Evolutionary conservation across 1,140 invertebrate genomes (phyloP).

Genomic region (Camponotus vicinus): DNA sequence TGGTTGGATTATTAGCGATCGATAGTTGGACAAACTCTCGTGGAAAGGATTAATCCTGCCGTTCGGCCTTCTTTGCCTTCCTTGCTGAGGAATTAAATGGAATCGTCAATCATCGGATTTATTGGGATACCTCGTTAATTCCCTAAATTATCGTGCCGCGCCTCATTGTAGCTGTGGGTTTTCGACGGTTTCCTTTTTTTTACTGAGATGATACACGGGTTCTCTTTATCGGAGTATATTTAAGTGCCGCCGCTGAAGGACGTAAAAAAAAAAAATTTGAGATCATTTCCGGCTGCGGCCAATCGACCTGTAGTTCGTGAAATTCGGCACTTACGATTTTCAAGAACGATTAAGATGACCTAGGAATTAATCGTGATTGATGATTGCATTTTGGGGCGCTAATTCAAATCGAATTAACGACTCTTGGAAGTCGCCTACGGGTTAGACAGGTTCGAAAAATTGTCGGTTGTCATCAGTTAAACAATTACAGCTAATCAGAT

Average conservation of each 20-base stretch:
- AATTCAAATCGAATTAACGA: constrained; percentile 62
- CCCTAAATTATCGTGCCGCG: constrained; percentile 66
- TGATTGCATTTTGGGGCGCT: constrained; percentile 64
- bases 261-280: neutral
- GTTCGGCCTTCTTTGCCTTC: constrained; percentile 29
- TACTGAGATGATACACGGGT: constrained; percentile 62
- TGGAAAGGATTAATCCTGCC: constrained; percentile 37
- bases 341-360: constrained; percentile 70
- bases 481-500: constrained; percentile 60
- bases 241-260: constrained; percentile 17
- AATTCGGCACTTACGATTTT: constrained; percentile 50
- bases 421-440: constrained; percentile 13
- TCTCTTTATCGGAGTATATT: constrained; percentile 35
- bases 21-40: neutral
- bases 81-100: constrained; percentile 59
- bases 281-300: neutral
- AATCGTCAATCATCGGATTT: constrained; percentile 69
- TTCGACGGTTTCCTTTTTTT: neutral
- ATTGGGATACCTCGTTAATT: constrained; percentile 71
- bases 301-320: constrained; percentile 44
- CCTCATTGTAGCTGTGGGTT: neutral
- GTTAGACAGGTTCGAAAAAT: constrained; percentile 53
- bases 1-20: constrained; percentile 47
- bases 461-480: constrained; percentile 64
- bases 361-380: constrained; percentile 69